Percentiles rank a stretch among this genome's conserved stretches.
Evolutionary conservation across 2,888 invertebrate genomes (phyloP).

Genomic region (Amphiduros pacificus): DNA sequence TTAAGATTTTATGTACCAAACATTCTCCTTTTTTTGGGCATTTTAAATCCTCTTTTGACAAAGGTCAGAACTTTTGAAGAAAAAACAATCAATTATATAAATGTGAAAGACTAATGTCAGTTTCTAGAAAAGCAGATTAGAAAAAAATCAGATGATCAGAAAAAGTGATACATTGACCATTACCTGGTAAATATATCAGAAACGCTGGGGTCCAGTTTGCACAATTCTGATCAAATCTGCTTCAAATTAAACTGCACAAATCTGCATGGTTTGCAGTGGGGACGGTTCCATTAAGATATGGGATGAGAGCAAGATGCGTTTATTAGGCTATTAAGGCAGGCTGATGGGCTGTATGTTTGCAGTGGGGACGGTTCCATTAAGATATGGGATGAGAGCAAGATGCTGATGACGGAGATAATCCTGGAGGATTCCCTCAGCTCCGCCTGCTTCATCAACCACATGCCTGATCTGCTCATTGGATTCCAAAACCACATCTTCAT

Average conservation of each 20-base stretch:
- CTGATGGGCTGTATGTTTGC: neutral
- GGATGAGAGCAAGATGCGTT: slow-evolving; percentile 41
- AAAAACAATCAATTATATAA: no score
- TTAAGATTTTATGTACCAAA: no score
- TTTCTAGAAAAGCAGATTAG: no score
- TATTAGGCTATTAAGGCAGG: no score
- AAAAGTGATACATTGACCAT: no score
- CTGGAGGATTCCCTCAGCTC: slow-evolving; percentile 38
- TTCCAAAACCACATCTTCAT: slow-evolving; percentile 54
- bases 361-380: slow-evolving; percentile 50
- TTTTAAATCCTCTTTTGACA: no score
- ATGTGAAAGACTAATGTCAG: no score
- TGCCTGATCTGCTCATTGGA: slow-evolving; percentile 47
- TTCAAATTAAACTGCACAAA: neutral
- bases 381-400: slow-evolving; percentile 47
- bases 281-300: slow-evolving; percentile 56
- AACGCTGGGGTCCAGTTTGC: no score
- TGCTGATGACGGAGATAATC: slow-evolving; percentile 49
- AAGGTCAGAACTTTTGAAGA: no score
- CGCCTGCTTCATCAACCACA: slow-evolving; percentile 49
- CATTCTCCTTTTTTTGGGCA: no score
- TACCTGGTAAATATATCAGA: no score
- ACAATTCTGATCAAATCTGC: neutral
- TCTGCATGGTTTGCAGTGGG: slow-evolving; percentile 10
- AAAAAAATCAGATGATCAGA: no score